A percentile compares a stretch with the other conserved stretches of the same genome.
Evolutionary conservation across 2,888 invertebrate species (phyloP).

Genomic region (Gryllus longicercus): DNA sequence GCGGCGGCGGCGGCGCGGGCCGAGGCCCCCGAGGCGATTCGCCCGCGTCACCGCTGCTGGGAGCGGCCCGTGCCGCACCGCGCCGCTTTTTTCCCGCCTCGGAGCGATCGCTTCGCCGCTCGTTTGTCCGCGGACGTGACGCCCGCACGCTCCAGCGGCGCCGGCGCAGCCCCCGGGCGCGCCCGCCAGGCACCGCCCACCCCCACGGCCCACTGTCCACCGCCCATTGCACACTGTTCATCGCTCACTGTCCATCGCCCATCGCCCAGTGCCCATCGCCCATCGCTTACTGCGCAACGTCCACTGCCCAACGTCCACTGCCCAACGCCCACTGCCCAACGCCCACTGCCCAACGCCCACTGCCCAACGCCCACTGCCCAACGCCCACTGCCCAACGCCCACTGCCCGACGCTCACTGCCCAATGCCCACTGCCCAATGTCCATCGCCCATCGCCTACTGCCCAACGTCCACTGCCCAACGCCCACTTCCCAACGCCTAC

Average conservation of each 20-base stretch:
- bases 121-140: conserved; percentile 1
- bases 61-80: background rate
- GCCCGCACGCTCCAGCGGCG: background rate
- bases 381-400: no score
- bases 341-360: no score
- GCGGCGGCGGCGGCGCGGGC: no score
- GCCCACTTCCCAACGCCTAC: no score
- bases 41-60: no score
- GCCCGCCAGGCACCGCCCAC: background rate
- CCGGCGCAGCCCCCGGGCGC: background rate
- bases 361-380: no score
- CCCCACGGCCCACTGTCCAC: background rate
- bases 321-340: no score
- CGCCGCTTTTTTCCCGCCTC: background rate
- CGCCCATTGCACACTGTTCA: background rate
- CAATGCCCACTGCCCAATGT: no score
- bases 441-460: no score
- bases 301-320: background rate
- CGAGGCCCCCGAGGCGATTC: no score
- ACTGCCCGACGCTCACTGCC: no score
- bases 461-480: no score
- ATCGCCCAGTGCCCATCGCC: background rate
- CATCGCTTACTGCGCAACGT: accelerated
- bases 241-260: background rate
- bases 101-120: background rate